Evolutionary conservation across 2,888 invertebrate genomes (phyloP).

Genomic region (Dolichopus griseipennis): DNA sequence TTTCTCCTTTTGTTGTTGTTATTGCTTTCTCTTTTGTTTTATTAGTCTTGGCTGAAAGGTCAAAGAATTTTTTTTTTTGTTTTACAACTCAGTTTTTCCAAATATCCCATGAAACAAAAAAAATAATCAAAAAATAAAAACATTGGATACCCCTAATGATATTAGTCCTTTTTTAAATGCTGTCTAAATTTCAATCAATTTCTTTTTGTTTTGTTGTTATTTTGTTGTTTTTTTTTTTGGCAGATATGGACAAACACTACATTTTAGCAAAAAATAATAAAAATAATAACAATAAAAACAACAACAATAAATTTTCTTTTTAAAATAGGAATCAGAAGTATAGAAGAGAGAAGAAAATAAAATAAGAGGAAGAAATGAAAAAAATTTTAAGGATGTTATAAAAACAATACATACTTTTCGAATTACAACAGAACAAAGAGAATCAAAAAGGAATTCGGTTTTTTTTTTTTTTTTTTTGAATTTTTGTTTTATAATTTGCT

Average conservation of each 20-base stretch:
- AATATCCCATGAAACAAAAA: no score
- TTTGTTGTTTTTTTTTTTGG: not conserved
- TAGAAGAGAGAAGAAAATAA: no score
- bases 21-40: not conserved
- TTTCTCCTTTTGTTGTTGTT: not conserved
- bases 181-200: slow-evolving; percentile 6
- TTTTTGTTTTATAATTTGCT: no score
- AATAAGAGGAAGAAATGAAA: not conserved
- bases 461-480: not conserved
- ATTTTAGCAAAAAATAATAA: not conserved
- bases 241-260: not conserved
- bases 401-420: no score
- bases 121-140: not conserved
- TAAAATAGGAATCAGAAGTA: no score
- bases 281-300: no score
- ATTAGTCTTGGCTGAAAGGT: slow-evolving; percentile 6
- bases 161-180: slow-evolving; percentile 6
- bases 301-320: not conserved
- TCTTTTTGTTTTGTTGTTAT: not conserved
- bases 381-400: no score
- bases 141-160: slow-evolving; percentile 2
- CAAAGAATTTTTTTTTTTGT: not conserved
- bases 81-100: no score
- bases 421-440: not conserved
- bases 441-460: not conserved